Conservation (phyloP, 2,797 vertebrate species). For the Tenualosa thibaudeaui region DNA sequence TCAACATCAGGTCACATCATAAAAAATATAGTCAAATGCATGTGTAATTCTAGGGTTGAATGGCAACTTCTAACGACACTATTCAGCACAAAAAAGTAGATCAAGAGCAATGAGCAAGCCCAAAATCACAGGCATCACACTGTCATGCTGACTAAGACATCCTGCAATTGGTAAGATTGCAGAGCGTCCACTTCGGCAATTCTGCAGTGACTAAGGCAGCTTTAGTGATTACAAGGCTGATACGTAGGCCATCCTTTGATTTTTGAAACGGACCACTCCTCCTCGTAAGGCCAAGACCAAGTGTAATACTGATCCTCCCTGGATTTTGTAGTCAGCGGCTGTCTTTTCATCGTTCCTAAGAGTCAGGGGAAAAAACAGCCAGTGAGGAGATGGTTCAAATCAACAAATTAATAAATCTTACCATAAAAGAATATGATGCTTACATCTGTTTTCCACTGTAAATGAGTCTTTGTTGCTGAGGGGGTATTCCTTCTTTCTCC, state of each 20-base stretch:
- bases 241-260: neutral
- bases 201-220: constrained; percentile 37
- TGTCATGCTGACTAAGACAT: neutral
- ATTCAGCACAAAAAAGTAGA: neutral
- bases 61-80: neutral
- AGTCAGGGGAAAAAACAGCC: neutral
- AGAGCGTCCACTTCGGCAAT: neutral
- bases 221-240: constrained; percentile 51
- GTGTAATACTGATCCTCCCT: constrained; percentile 90
- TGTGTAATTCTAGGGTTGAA: neutral
- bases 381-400: neutral
- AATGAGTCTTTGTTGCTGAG: constrained; percentile 91
- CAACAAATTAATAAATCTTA: neutral
- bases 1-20: neutral
- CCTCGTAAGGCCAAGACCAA: constrained; percentile 88
- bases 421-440: constrained; percentile 33
- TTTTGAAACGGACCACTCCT: constrained; percentile 55
- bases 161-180: neutral
- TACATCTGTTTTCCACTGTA: constrained; percentile 97
- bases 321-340: constrained; percentile 90
- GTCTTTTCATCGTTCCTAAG: constrained; percentile 93
- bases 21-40: neutral
- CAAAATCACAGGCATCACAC: neutral
- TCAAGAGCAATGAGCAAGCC: neutral
- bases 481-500: constrained; percentile 93